These are phyloP conservation scores for Sinelater perroti DNA, from an alignment of 2,888 invertebrate species.

Conservation along the genomic window DNA sequence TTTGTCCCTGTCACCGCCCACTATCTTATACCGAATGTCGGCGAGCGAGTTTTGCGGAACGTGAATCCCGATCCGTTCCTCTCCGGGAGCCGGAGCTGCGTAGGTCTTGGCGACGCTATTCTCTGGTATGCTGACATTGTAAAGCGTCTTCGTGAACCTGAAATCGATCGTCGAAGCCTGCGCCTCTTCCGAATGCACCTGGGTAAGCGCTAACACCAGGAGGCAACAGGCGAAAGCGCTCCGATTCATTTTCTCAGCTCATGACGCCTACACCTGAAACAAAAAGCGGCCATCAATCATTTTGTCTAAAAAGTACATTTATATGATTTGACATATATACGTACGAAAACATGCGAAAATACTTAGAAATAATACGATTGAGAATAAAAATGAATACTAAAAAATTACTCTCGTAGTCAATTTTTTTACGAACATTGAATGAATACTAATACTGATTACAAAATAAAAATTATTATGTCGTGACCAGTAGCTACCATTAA, in stretches of 20 bases:
- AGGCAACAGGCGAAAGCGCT: constrained; percentile 56
- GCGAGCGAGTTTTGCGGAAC: constrained; percentile 59
- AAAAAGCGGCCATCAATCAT: too few relatives aligned
- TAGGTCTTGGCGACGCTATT: constrained; percentile 92
- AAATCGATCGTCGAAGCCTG: constrained; percentile 61
- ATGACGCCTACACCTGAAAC: constrained; percentile 55
- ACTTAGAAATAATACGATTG: too few relatives aligned
- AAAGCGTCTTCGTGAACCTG: constrained; percentile 76
- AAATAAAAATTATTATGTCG: too few relatives aligned
- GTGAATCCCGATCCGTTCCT: constrained; percentile 82
- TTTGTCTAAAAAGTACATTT: too few relatives aligned
- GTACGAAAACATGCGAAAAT: too few relatives aligned
- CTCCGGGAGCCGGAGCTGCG: constrained; percentile 74
- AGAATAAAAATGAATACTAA: too few relatives aligned
- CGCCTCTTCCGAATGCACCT: constrained; percentile 49
- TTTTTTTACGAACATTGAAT: too few relatives aligned
- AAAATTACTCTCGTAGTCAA: too few relatives aligned
- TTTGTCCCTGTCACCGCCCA: constrained; percentile 86
- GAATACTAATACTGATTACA: too few relatives aligned
- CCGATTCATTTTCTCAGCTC: constrained; percentile 57
- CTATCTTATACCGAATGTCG: constrained; percentile 85
- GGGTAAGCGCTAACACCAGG: constrained; percentile 54
- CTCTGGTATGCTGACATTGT: constrained; percentile 92
- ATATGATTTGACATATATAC: too few relatives aligned
- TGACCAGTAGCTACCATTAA: too few relatives aligned